Evolutionary conservation across 2,113 vertebrate species (phyloP).

Genomic region (Excalfactoria chinensis): DNA sequence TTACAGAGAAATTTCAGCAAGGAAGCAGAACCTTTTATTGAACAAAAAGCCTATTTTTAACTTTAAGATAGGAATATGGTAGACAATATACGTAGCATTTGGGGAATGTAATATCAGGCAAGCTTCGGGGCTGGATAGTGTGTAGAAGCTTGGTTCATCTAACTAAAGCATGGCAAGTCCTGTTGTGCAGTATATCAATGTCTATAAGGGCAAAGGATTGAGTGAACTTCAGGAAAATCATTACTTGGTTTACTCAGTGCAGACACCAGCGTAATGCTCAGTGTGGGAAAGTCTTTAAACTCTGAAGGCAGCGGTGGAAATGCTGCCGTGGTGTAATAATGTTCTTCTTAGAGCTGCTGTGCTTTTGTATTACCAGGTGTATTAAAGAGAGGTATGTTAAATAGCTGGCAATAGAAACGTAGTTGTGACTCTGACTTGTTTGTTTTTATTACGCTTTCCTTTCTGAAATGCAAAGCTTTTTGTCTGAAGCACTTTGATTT

Average conservation of each 20-base stretch:
- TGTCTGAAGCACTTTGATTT: conserved; percentile 31
- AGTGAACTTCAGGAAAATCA: neutral
- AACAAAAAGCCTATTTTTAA: neutral
- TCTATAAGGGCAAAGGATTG: neutral
- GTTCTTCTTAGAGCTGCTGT: neutral
- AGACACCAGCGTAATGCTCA: neutral
- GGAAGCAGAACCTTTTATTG: neutral
- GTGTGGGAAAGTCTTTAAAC: neutral
- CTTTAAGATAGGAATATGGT: neutral
- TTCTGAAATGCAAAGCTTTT: neutral
- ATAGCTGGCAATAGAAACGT: neutral
- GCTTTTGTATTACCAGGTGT: neutral
- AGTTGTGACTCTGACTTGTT: neutral
- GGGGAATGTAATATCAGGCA: neutral
- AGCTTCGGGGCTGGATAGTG: neutral
- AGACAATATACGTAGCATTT: neutral
- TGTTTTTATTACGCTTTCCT: neutral
- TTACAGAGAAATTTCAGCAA: neutral
- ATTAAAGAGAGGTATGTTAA: neutral
- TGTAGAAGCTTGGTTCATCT: fast-evolving
- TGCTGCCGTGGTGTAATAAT: neutral
- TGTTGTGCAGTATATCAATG: neutral
- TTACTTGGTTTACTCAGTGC: neutral
- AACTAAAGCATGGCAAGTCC: neutral
- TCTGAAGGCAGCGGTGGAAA: neutral